phyloP scores from a whole-genome alignment of 2,888 invertebrate species.

The Schizotus pectinicornis region DNA sequence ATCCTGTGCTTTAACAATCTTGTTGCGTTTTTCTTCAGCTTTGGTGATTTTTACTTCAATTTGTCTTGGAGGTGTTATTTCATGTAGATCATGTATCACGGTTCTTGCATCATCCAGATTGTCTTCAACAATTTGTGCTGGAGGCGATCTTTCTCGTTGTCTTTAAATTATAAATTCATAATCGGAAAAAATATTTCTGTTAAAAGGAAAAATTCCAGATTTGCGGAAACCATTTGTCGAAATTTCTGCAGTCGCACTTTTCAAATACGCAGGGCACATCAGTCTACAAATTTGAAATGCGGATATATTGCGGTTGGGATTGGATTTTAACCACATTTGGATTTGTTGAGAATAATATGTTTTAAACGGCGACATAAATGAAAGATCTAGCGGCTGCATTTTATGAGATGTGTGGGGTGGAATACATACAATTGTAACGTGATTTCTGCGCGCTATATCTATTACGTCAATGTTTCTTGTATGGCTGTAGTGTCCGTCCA shows the following conservation, averaged over 20 bases:
- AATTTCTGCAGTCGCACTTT: neutral
- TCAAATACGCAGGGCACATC: slow-evolving; percentile 2
- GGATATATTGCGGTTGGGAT: slow-evolving; percentile 7
- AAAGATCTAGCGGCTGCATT: slow-evolving; percentile 23
- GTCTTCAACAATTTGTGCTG: neutral
- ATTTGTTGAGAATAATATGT: slow-evolving; percentile 15
- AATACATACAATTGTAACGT: slow-evolving; percentile 45
- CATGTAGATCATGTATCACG: no score
- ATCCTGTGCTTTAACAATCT: neutral
- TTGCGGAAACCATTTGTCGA: slow-evolving; percentile 3
- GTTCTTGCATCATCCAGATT: no score
- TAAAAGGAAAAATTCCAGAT: slow-evolving; percentile 8
- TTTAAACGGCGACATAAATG: slow-evolving; percentile 27
- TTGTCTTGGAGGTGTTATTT: no score
- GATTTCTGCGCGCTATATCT: slow-evolving; percentile 21
- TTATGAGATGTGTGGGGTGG: slow-evolving; percentile 46
- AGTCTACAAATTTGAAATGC: slow-evolving; percentile 8
- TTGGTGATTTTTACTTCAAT: no score
- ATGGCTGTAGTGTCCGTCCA: slow-evolving; percentile 30
- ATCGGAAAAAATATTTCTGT: slow-evolving; percentile 1
- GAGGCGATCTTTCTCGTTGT: neutral
- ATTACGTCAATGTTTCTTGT: slow-evolving; percentile 30
- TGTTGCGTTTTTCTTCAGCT: neutral
- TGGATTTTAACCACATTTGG: slow-evolving; percentile 6
- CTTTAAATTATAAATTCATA: no score